Evolutionary conservation across 2,888 invertebrate genomes (phyloP).

Genomic region (Argyresthia goedartella): DNA sequence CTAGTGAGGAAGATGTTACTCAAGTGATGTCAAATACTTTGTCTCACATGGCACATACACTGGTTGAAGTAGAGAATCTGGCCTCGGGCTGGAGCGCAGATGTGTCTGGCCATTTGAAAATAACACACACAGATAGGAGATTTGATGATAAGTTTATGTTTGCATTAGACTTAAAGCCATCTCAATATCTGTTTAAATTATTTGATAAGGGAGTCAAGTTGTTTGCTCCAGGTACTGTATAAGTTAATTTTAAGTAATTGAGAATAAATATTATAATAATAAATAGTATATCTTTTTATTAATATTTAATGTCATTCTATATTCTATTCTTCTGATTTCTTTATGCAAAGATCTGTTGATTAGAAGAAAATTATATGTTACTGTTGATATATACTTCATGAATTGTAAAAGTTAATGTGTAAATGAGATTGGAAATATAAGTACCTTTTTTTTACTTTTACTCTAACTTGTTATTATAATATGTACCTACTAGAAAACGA

Average conservation of each 20-base stretch:
- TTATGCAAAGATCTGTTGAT: too few relatives aligned
- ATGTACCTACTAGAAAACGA: too few relatives aligned
- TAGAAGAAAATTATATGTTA: too few relatives aligned
- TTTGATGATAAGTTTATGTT: conserved; percentile 37
- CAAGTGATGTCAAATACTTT: conserved; percentile 71
- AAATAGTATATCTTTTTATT: not conserved
- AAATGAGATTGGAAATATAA: too few relatives aligned
- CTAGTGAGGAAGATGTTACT: conserved; percentile 69
- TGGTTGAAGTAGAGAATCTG: conserved; percentile 75
- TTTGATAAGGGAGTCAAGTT: conserved; percentile 81
- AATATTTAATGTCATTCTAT: not conserved
- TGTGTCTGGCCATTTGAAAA: conserved; percentile 76
- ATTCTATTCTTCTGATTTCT: not conserved
- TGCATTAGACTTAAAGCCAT: conserved; percentile 32
- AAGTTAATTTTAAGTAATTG: not conserved
- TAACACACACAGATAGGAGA: conserved; percentile 55
- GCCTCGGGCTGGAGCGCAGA: conserved; percentile 80
- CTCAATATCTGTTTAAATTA: conserved; percentile 75
- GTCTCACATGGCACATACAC: conserved; percentile 73
- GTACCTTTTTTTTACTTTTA: too few relatives aligned
- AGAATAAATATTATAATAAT: too few relatives aligned
- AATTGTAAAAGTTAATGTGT: too few relatives aligned
- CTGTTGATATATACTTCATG: too few relatives aligned
- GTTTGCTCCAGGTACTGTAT: conserved; percentile 76
- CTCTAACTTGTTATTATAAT: too few relatives aligned